Percentiles rank a stretch among this genome's conserved stretches.
These are phyloP conservation scores for Drosophila insularis DNA, from an alignment of 1,140 invertebrate species.

Conservation along the genomic window DNA sequence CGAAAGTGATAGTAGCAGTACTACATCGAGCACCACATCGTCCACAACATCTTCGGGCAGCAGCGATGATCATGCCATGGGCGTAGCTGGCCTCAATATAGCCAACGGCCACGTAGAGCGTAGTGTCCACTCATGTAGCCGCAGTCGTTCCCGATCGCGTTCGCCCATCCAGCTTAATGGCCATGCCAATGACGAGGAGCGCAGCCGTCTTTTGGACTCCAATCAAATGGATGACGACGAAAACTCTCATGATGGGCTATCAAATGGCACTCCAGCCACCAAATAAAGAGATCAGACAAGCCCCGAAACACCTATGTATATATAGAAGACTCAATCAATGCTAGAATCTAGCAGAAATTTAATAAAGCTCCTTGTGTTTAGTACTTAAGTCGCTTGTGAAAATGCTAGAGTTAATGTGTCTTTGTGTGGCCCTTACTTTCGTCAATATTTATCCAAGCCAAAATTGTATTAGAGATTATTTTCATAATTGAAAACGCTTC, in stretches of 20 bases:
- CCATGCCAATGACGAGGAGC: conserved; percentile 64
- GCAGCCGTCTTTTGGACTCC: conserved; percentile 43
- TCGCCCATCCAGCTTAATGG: conserved; percentile 55
- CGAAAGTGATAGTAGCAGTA: conserved; percentile 80
- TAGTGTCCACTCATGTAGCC: conserved; percentile 27
- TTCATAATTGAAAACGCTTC: neutral
- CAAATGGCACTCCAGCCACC: conserved; percentile 19
- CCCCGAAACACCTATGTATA: conserved; percentile 35
- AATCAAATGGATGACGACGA: conserved; percentile 68
- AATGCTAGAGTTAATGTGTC: conserved; percentile 7
- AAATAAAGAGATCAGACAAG: conserved; percentile 32
- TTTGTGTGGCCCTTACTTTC: neutral
- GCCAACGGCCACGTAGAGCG: conserved; percentile 67
- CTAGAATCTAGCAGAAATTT: conserved; percentile 33
- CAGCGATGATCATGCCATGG: conserved; percentile 67
- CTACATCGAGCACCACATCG: conserved; percentile 72
- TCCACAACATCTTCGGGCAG: conserved; percentile 60
- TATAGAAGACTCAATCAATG: conserved; percentile 45
- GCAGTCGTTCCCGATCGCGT: conserved; percentile 49
- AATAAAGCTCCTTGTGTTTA: conserved; percentile 23
- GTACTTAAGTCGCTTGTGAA: conserved; percentile 39
- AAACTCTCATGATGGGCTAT: conserved; percentile 57
- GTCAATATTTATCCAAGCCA: neutral
- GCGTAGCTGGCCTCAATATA: conserved; percentile 63
- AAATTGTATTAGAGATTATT: conserved; percentile 7